These are phyloP conservation scores for Andrena dorsata DNA, from an alignment of 2,888 invertebrate genomes.

Conservation along the genomic window DNA sequence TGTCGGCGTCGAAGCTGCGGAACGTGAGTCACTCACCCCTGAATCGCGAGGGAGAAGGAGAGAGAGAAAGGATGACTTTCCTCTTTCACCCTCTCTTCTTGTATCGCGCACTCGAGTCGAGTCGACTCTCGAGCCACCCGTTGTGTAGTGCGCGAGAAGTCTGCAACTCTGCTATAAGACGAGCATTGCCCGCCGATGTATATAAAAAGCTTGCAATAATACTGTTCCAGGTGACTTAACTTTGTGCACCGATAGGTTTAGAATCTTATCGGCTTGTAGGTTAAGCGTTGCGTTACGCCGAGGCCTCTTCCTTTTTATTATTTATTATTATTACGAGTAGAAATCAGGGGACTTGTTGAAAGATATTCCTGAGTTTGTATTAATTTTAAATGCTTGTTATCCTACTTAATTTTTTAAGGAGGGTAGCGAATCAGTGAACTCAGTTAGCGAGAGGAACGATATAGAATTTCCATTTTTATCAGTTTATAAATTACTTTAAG, in stretches of 20 bases:
- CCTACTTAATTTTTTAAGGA: too few relatives aligned
- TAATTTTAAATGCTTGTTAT: too few relatives aligned
- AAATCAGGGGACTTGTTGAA: too few relatives aligned
- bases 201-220: not conserved
- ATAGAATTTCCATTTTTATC: too few relatives aligned
- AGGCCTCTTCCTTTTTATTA: too few relatives aligned
- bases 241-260: not conserved
- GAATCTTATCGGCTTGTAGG: not conserved
- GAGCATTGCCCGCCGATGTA: not conserved
- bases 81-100: conserved; percentile 64
- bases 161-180: conserved; percentile 12
- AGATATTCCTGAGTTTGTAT: too few relatives aligned
- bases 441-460: too few relatives aligned
- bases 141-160: conserved; percentile 31
- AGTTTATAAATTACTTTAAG: too few relatives aligned
- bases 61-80: conserved; percentile 64
- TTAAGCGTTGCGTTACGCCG: not conserved
- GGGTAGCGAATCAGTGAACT: too few relatives aligned
- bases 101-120: conserved; percentile 25
- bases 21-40: conserved; percentile 83
- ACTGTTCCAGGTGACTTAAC: not conserved
- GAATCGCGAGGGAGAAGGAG: conserved; percentile 59
- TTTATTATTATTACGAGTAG: too few relatives aligned
- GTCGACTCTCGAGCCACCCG: conserved; percentile 39
- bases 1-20: conserved; percentile 80